Conservation (phyloP, 64 coral and sea anemone genomes). For the Stylophora pistillata region DNA sequence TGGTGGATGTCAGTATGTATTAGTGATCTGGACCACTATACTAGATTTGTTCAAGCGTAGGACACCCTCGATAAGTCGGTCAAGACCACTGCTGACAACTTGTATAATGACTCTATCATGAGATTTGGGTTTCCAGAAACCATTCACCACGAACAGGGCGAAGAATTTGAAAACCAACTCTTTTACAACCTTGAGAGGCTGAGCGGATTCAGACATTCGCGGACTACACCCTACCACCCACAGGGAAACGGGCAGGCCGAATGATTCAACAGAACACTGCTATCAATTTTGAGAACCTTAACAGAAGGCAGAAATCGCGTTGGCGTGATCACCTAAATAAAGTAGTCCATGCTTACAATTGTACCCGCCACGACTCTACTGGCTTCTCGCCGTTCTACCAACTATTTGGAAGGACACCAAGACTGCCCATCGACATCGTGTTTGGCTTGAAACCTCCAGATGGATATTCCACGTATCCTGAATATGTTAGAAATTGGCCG, state of each 20-base stretch:
- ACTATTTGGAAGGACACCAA: too few species aligned
- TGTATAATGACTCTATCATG: too few species aligned
- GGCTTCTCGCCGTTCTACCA: too few species aligned
- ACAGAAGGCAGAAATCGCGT: slow-evolving; percentile 2
- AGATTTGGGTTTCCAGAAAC: slow-evolving; percentile 29
- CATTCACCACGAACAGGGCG: slow-evolving; percentile 10
- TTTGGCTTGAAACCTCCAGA: slow-evolving; percentile 48
- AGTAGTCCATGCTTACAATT: slow-evolving; percentile 50
- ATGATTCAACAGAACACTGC: not conserved
- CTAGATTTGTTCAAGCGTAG: too few species aligned
- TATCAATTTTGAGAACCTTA: slow-evolving; percentile 7
- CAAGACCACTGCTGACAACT: too few species aligned
- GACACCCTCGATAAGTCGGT: too few species aligned
- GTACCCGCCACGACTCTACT: slow-evolving; percentile 21
- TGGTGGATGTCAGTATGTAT: too few species aligned
- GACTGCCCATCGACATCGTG: slow-evolving; percentile 30
- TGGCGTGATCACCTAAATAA: too few species aligned
- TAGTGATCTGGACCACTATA: too few species aligned
- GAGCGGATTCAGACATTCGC: slow-evolving; percentile 3
- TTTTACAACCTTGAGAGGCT: slow-evolving; percentile 32
- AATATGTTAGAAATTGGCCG: slow-evolving; percentile 26
- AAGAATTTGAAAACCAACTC: slow-evolving; percentile 16
- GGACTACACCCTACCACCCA: slow-evolving; percentile 22
- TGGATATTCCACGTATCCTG: slow-evolving; percentile 10
- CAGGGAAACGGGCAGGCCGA: slow-evolving; percentile 16